A percentile compares a stretch with the other conserved stretches of the same genome.
phyloP scores from a whole-genome alignment of 2,797 vertebrate species.

The Kryptopterus vitreolus region DNA sequence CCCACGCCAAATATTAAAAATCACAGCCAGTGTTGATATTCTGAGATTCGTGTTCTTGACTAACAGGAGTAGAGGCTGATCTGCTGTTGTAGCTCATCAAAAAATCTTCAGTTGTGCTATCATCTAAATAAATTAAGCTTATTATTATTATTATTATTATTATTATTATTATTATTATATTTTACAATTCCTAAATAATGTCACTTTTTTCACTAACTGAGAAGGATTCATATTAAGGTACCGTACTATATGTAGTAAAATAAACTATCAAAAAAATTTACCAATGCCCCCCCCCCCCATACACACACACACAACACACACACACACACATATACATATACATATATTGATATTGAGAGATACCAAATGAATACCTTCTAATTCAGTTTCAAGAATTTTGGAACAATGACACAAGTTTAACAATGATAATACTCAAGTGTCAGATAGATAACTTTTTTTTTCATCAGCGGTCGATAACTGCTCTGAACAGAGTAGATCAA shows the following conservation, averaged over 20 bases:
- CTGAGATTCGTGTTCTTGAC: no score
- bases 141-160: no score
- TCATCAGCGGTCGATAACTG: conserved; percentile 50
- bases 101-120: no score
- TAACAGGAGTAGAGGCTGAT: no score
- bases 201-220: neutral
- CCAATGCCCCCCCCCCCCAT: neutral
- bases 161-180: no score
- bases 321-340: no score
- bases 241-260: neutral
- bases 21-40: no score
- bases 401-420: neutral
- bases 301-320: no score
- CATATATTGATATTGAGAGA: neutral
- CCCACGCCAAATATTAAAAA: no score
- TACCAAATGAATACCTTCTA: neutral
- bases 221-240: neutral
- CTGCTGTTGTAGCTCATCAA: no score
- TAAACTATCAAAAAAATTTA: neutral
- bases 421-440: conserved; percentile 36
- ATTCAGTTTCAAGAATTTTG: neutral
- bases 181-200: neutral
- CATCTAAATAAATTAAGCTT: no score
- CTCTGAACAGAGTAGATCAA: conserved; percentile 29
- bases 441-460: conserved; percentile 46